Conservation (phyloP, 1,140 invertebrate species). For the Oncopodura yosiiana region DNA sequence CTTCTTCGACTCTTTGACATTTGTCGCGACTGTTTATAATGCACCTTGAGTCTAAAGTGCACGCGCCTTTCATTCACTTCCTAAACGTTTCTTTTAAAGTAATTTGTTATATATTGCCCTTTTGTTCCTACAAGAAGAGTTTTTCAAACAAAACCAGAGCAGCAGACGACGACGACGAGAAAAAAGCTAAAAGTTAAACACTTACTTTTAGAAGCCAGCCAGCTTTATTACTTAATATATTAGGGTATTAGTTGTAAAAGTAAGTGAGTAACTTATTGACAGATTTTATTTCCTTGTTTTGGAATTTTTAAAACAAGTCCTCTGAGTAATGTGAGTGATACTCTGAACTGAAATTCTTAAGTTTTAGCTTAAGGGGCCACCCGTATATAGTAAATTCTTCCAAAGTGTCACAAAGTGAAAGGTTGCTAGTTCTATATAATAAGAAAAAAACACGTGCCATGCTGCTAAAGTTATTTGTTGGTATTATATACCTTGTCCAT, state of each 20-base stretch:
- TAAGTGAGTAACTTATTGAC: slow-evolving; percentile 9
- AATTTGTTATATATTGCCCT: too few species aligned
- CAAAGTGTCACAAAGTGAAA: slow-evolving; percentile 19
- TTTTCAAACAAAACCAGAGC: too few species aligned
- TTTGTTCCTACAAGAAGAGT: too few species aligned
- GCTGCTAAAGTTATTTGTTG: slow-evolving; percentile 7
- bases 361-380: slow-evolving; percentile 5
- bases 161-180: too few species aligned
- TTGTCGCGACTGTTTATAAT: too few species aligned
- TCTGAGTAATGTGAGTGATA: background rate
- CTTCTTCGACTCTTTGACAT: too few species aligned
- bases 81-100: too few species aligned
- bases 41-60: too few species aligned
- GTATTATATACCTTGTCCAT: slow-evolving; percentile 1
- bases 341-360: background rate
- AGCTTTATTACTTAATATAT: background rate
- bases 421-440: slow-evolving; percentile 20
- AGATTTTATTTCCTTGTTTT: slow-evolving; percentile 28
- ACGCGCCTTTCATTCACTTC: too few species aligned
- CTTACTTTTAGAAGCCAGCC: too few species aligned
- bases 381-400: slow-evolving; percentile 28
- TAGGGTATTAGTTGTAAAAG: too few species aligned
- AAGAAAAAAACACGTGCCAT: slow-evolving; percentile 26
- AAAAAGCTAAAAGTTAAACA: too few species aligned
- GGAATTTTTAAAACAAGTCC: background rate